These are phyloP conservation scores for Gastrophysa polygoni DNA, from an alignment of 2,888 invertebrate genomes.

Conservation along the genomic window DNA sequence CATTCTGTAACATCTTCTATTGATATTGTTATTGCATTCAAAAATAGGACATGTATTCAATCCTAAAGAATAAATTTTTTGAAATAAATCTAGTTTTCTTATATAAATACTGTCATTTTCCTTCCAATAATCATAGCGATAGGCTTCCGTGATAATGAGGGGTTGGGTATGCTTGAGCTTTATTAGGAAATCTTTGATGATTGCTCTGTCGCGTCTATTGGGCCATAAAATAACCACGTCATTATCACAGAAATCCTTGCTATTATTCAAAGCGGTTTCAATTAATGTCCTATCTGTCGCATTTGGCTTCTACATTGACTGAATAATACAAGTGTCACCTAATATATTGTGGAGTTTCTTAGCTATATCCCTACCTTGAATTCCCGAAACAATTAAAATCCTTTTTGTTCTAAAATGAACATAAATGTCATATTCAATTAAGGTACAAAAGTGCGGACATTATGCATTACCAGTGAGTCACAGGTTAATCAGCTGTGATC, in stretches of 20 bases:
- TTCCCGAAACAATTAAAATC: too few species aligned
- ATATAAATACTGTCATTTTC: not conserved
- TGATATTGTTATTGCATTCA: not conserved
- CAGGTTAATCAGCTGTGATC: conserved; percentile 2
- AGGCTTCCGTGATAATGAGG: not conserved
- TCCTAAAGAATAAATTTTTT: not conserved
- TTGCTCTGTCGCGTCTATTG: not conserved
- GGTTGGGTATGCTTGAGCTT: conserved; percentile 1
- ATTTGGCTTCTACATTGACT: conserved; percentile 9
- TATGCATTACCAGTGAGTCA: not conserved
- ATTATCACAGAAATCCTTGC: conserved; percentile 8
- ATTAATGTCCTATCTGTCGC: conserved; percentile 4
- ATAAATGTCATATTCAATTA: not conserved
- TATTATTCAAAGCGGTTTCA: conserved; percentile 6
- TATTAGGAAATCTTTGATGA: conserved; percentile 4
- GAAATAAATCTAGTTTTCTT: conserved; percentile 2
- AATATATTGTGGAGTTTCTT: too few species aligned
- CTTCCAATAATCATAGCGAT: conserved; percentile 1
- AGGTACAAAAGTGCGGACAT: conserved; percentile 5
- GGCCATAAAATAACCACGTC: conserved; percentile 1
- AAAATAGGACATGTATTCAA: not conserved
- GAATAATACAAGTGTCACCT: too few species aligned
- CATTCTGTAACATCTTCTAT: not conserved
- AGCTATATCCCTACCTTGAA: too few species aligned
- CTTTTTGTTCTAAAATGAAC: conserved; percentile 7